Percentiles rank a stretch among this genome's conserved stretches.
phyloP scores from a whole-genome alignment of 2,888 invertebrate species.

The Idaea aversata region DNA sequence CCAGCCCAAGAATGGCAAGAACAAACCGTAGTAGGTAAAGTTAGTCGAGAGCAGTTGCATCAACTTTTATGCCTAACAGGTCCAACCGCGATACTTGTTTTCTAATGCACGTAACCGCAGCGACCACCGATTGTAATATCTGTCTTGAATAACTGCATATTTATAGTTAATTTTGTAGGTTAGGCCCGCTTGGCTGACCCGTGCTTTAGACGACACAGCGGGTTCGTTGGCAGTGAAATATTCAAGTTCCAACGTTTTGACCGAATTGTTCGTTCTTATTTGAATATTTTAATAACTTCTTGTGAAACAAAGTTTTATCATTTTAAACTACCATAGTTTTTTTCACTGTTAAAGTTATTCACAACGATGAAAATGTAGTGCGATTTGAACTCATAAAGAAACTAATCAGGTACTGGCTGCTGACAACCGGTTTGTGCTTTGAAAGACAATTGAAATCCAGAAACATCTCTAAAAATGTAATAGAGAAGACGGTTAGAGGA shows the following conservation, averaged over 20 bases:
- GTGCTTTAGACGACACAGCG: conserved; percentile 10
- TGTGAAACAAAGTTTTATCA: background rate
- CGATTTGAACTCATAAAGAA: too few species aligned
- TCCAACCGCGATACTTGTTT: conserved; percentile 44
- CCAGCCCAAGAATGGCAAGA: background rate
- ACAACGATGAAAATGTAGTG: too few species aligned
- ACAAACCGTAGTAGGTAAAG: conserved; percentile 11
- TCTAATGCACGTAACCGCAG: conserved; percentile 54
- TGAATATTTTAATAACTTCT: background rate
- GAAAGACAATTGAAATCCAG: too few species aligned
- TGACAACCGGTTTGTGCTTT: too few species aligned
- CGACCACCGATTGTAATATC: conserved; percentile 29
- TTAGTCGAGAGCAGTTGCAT: conserved; percentile 30
- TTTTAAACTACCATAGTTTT: too few species aligned
- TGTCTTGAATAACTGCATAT: conserved; percentile 41
- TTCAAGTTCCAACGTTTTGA: background rate
- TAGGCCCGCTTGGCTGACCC: conserved; percentile 14
- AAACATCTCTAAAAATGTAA: too few species aligned
- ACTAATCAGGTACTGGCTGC: too few species aligned
- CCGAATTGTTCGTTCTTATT: background rate
- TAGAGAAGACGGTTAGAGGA: too few species aligned
- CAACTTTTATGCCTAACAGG: conserved; percentile 53
- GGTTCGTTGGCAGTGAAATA: conserved; percentile 16
- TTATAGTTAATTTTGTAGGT: conserved; percentile 20
- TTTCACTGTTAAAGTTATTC: too few species aligned